These are phyloP conservation scores for Rhinolophus sinicus DNA, from an alignment of 2,113 vertebrate genomes.

Conservation along the genomic window DNA sequence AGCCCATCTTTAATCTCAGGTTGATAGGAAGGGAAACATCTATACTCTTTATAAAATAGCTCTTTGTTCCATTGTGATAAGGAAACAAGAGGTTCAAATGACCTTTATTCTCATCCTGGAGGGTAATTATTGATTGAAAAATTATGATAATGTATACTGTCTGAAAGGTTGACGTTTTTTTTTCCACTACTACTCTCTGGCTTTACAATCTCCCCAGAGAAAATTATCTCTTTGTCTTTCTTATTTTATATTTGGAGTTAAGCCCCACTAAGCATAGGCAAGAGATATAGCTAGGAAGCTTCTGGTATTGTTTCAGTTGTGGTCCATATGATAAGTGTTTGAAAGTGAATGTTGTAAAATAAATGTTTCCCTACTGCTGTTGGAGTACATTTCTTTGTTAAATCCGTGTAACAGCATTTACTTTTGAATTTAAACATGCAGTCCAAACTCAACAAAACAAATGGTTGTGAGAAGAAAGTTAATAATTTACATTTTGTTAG, in stretches of 20 bases:
- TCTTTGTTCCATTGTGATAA: not conserved
- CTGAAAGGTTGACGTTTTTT: not conserved
- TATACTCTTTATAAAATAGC: not conserved
- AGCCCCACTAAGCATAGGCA: not conserved
- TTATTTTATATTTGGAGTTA: not conserved
- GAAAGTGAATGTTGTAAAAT: not conserved
- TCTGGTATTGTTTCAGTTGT: not conserved
- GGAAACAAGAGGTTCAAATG: not conserved
- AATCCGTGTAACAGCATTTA: not conserved
- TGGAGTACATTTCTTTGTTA: not conserved
- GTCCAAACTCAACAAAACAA: not conserved
- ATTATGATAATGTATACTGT: not conserved
- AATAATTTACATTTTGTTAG: constrained; percentile 53
- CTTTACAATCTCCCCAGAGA: not conserved
- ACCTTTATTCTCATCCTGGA: not conserved
- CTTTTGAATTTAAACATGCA: not conserved
- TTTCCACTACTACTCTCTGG: not conserved
- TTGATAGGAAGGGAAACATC: not conserved
- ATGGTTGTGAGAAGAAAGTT: constrained; percentile 13
- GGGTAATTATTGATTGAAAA: not conserved
- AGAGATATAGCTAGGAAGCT: not conserved
- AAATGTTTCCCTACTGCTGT: not conserved
- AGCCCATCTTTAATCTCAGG: not conserved
- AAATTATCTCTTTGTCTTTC: not conserved
- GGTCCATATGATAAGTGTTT: not conserved